Base-by-base conservation (phyloP, 2,797 vertebrate genomes). In the Bryconaethiops microstoma region DNA sequence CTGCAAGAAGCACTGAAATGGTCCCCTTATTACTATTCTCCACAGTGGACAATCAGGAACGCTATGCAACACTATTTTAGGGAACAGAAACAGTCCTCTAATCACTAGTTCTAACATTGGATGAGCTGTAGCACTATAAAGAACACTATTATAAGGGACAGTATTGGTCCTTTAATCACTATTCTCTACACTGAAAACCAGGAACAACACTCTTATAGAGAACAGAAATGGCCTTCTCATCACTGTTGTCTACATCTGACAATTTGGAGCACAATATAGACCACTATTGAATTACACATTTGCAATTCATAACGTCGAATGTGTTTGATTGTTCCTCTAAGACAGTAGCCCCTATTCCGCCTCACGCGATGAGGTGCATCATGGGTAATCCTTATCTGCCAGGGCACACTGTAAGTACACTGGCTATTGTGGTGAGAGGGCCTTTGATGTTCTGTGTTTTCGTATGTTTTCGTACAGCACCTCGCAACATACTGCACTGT, bases 1-100 rank as follows among this genome's bases (percentile, higher is more conserved):
- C 85, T 99, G 98, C 91, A 99, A 99, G 92, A 93, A 89, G 59
- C 86, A 83, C 59, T 93, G 83, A 86, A 55, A 0, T 2, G 16
- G 29, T 39, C 14, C 16, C 19, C 13, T 59, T 59, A 19, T 13
- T 13, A 16, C 13, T 13, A 19, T 54, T 19, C 55, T 19, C 35
- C 5, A 59, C 55, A n/a, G 6, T 59, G 19, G 5, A 59, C n/a
- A n/a, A 59, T 35, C 2, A 35, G 35, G 35, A 35, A 35, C 35
- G 4, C 35, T 35, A 35, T 35, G 35, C 6, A 59, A 8, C 55
- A 21, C 55, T n/a, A 21, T 59, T 59, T 16, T 9, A 59, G 17
- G n/a, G 55, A 59, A 17, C 2, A 8, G 64, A n/a, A 59, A 35
- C 2, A 8, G 64, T 67, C 17, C 39, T 40, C 17, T n/a, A 19